A percentile compares a stretch with the other conserved stretches of the same genome.
These are phyloP conservation scores for Drosophila ironensis DNA, from an alignment of 1,140 invertebrate genomes.

Conservation along the genomic window DNA sequence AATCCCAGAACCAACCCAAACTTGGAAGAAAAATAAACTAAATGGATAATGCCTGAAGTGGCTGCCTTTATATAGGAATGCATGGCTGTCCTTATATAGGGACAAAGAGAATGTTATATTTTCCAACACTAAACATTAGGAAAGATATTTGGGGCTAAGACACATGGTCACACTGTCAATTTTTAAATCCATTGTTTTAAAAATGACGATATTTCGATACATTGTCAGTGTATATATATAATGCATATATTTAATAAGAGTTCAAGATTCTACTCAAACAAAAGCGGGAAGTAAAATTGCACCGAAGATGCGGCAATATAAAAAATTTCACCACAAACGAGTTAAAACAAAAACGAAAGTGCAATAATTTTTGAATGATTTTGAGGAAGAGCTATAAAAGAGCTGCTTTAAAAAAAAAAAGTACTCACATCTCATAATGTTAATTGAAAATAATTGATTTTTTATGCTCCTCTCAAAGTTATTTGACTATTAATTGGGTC, in stretches of 20 bases:
- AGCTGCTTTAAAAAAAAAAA: background rate
- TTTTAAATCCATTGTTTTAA: background rate
- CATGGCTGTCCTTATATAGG: too few relatives aligned
- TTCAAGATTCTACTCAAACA: constrained; percentile 3
- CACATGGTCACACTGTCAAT: constrained; percentile 11
- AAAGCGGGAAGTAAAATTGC: constrained; percentile 24
- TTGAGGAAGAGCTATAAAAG: background rate
- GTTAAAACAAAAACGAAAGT: background rate
- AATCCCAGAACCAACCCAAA: too few relatives aligned
- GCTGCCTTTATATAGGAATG: too few relatives aligned
- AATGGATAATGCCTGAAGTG: too few relatives aligned
- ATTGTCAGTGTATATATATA: background rate
- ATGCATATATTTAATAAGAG: constrained; percentile 11
- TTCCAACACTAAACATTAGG: too few relatives aligned
- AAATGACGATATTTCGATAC: too few relatives aligned
- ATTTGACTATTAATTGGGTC: background rate
- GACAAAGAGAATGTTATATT: too few relatives aligned
- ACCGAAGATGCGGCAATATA: background rate
- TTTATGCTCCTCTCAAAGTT: background rate
- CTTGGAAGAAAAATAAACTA: too few relatives aligned
- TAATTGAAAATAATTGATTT: background rate
- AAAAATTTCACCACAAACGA: constrained; percentile 20
- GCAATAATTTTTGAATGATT: constrained; percentile 15
- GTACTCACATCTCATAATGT: too few relatives aligned
- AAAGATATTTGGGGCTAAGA: too few relatives aligned